phyloP scores from a whole-genome alignment of 2,888 invertebrate species.

The Escarpia spicata region DNA sequence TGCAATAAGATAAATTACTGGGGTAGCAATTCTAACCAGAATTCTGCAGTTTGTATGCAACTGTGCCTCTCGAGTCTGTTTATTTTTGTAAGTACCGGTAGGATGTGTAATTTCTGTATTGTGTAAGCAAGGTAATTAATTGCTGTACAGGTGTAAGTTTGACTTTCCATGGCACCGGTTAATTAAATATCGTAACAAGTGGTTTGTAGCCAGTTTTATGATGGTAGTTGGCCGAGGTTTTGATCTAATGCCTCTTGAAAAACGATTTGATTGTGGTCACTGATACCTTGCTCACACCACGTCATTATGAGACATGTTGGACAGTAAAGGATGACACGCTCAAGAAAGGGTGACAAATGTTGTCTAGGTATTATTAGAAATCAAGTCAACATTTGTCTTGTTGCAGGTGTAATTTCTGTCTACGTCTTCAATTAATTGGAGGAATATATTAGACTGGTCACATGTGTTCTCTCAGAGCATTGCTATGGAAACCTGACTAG shows the following conservation, averaged over 20 bases:
- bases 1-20: neutral
- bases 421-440: neutral
- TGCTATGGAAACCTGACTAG: neutral
- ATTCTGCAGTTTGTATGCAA: neutral
- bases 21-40: neutral
- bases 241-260: neutral
- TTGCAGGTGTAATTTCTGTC: neutral
- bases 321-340: neutral
- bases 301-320: neutral
- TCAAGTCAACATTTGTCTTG: neutral
- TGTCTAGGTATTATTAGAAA: neutral
- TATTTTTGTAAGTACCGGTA: no score
- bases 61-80: neutral
- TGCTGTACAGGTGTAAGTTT: neutral
- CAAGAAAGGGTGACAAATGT: neutral
- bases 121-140: neutral
- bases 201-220: neutral
- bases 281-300: neutral
- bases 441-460: no score
- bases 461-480: neutral
- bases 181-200: neutral
- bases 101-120: no score
- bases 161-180: neutral
- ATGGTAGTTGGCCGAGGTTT: neutral
- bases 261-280: neutral